phyloP scores from a whole-genome alignment of 2,888 invertebrate genomes.

The Sminthurinus aureus region DNA sequence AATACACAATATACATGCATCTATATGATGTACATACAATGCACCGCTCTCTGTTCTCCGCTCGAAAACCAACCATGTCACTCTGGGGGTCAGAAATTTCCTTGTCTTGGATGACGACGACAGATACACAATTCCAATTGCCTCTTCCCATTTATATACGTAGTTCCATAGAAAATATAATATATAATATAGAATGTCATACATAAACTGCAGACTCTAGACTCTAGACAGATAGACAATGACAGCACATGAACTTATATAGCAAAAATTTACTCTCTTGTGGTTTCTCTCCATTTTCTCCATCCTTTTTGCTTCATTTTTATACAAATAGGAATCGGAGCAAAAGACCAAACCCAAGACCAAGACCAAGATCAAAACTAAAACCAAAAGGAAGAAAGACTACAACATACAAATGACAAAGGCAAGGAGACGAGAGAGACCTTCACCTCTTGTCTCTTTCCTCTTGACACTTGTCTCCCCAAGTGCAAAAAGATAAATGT shows the following conservation, averaged over 20 bases:
- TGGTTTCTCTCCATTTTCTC: neutral
- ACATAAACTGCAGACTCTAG: neutral
- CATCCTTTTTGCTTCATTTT: neutral
- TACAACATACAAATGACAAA: no score
- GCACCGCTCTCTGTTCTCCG: constrained; percentile 53
- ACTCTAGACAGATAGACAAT: neutral
- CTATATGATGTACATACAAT: no score
- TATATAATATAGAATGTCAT: no score
- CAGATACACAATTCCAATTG: constrained; percentile 25
- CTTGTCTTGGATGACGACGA: constrained; percentile 30
- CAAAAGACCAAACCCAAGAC: neutral
- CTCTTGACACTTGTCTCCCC: neutral
- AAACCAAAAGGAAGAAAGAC: no score
- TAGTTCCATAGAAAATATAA: neutral
- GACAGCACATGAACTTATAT: neutral
- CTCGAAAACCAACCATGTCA: constrained; percentile 45
- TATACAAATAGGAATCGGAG: constrained; percentile 6
- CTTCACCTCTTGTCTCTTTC: constrained; percentile 21
- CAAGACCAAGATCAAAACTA: no score
- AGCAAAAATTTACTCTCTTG: constrained; percentile 5
- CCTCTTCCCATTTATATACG: neutral
- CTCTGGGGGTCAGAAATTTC: constrained; percentile 50
- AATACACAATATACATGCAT: constrained; percentile 21
- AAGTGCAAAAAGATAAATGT: constrained; percentile 31
- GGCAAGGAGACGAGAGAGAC: constrained; percentile 2